These are phyloP conservation scores for Hirtodrosophila duncani DNA, from an alignment of 2,888 invertebrate species.

Conservation along the genomic window DNA sequence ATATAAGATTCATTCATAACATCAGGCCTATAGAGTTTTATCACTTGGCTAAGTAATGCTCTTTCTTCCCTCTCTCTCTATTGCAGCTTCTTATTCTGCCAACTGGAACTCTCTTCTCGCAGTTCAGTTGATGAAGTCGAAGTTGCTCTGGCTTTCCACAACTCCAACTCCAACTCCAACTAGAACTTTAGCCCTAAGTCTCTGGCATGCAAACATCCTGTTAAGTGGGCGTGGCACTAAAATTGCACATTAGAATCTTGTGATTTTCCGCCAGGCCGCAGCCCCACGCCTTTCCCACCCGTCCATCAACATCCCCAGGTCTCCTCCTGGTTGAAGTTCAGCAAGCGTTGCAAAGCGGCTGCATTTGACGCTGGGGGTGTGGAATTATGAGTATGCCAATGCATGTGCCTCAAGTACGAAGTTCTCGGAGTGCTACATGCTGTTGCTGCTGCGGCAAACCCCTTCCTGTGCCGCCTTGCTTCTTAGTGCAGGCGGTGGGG, in stretches of 20 bases:
- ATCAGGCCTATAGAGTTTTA: no score
- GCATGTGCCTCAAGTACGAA: no score
- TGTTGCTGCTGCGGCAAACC: neutral
- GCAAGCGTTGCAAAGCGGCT: slow-evolving; percentile 37
- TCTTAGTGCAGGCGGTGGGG: neutral
- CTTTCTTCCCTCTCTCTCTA: neutral
- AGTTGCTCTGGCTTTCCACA: no score
- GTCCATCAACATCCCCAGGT: neutral
- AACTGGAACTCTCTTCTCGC: neutral
- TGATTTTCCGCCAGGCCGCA: slow-evolving; percentile 12
- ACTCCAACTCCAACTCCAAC: no score
- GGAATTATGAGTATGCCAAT: slow-evolving; percentile 21
- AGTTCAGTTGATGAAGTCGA: slow-evolving; percentile 25
- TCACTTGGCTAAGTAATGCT: no score
- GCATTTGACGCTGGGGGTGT: slow-evolving; percentile 24
- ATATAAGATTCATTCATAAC: no score
- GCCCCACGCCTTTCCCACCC: neutral
- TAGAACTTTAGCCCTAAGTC: neutral
- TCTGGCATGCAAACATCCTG: slow-evolving; percentile 9
- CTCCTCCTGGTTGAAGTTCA: slow-evolving; percentile 23
- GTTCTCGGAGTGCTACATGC: no score
- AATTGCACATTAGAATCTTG: slow-evolving; percentile 51
- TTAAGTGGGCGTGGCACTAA: slow-evolving; percentile 52
- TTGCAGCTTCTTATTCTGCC: slow-evolving; percentile 1
- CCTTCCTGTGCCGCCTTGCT: neutral